These are phyloP conservation scores for Trachurus trachurus DNA, from an alignment of 2,797 vertebrate species.

Conservation along the genomic window DNA sequence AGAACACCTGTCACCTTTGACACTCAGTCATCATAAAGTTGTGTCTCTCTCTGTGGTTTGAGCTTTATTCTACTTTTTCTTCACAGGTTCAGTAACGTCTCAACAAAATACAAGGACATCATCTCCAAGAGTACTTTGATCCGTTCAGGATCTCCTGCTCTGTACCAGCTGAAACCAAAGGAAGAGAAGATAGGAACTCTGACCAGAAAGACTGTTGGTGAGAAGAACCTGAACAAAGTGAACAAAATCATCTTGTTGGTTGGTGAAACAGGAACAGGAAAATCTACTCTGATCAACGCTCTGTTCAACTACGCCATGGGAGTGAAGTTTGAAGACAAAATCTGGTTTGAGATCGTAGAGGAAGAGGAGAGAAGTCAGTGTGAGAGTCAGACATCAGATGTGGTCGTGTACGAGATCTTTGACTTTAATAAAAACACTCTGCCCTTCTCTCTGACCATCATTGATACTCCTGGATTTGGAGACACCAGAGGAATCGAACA, in stretches of 20 bases:
- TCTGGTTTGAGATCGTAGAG: slow-evolving; percentile 22
- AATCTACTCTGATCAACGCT: slow-evolving; percentile 22
- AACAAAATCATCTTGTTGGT: slow-evolving; percentile 37
- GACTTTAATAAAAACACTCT: slow-evolving; percentile 12
- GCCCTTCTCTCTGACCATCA: slow-evolving; percentile 45
- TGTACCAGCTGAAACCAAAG: background rate
- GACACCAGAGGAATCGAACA: background rate
- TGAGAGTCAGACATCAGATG: slow-evolving; percentile 26
- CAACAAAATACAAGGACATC: background rate
- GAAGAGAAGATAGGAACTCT: background rate
- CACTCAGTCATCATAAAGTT: too few relatives aligned
- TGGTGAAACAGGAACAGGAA: slow-evolving; percentile 22
- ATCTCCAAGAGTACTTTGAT: background rate
- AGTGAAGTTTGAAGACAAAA: slow-evolving; percentile 11
- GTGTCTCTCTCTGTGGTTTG: too few relatives aligned
- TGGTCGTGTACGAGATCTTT: slow-evolving; percentile 31
- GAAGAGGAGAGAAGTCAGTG: accelerated
- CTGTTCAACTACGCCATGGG: slow-evolving; percentile 30
- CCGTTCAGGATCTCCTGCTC: background rate
- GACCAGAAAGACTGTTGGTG: slow-evolving; percentile 2
- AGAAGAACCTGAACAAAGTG: background rate
- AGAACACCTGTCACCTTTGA: too few relatives aligned
- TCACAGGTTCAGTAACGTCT: too few relatives aligned
- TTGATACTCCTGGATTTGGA: slow-evolving; percentile 5
- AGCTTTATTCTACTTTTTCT: too few relatives aligned